Percentiles rank a stretch among this genome's conserved stretches.
Evolutionary conservation across 2,888 invertebrate genomes (phyloP).

Genomic region (Thereva nobilitata): DNA sequence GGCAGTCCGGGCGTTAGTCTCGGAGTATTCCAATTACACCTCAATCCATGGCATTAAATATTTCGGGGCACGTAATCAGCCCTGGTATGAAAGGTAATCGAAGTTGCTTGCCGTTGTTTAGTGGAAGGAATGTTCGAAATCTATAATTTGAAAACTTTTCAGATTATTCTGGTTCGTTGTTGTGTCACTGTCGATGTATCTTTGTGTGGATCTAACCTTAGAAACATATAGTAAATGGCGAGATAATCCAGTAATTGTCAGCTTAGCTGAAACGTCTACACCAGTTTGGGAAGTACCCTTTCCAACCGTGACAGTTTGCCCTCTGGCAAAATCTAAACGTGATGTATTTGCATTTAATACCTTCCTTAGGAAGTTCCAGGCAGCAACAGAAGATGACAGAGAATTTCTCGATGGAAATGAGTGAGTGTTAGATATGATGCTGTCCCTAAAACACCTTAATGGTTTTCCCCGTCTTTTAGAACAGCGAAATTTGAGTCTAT

Average conservation of each 20-base stretch:
- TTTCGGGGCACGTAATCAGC: conserved; percentile 57
- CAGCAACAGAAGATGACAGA: not conserved
- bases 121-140: too few species aligned
- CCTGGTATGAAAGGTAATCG: conserved; percentile 9
- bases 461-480: not conserved
- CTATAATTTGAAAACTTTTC: conserved; percentile 20
- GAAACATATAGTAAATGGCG: conserved; percentile 68
- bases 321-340: conserved; percentile 66
- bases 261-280: conserved; percentile 69
- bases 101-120: not conserved
- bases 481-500: conserved; percentile 1
- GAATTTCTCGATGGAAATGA: not conserved
- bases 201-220: conserved; percentile 61
- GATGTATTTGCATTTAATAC: conserved; percentile 60
- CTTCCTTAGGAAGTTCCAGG: not conserved
- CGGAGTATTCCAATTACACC: conserved; percentile 31
- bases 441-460: not conserved
- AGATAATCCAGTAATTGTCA: conserved; percentile 67
- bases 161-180: conserved; percentile 66
- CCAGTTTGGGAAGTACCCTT: conserved; percentile 60
- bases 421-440: not conserved
- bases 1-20: not conserved
- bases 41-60: conserved; percentile 63
- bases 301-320: conserved; percentile 65
- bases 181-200: conserved; percentile 61